Base-by-base conservation (phyloP, 2,888 invertebrate species). In the Lepidocyrtinus sp. region DNA sequence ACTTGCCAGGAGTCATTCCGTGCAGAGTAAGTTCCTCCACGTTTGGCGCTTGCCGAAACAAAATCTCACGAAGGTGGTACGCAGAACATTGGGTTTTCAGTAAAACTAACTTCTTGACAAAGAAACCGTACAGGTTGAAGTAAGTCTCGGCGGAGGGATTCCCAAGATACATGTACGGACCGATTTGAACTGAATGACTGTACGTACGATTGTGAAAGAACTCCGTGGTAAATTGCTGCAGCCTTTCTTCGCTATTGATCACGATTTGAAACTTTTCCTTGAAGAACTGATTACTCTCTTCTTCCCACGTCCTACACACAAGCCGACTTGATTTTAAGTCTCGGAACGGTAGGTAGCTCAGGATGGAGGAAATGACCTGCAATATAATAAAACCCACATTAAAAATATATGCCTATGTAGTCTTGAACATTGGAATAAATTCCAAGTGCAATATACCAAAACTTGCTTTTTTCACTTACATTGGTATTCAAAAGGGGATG, bases 161-260 rank as follows among this genome's bases (percentile, higher is more conserved):
- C 27, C 82, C 80, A 61, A 84, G 55, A 55, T 81, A 84, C 83
- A 84, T 82, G 71, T 77, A 84, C 69, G 83, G 83, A 17, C 83
- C 83, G 21, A 84, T 67, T 69, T 84, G 83, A 71, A 84, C 77
- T 19, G 77, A 74, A 21, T 77, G 80, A 68, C 77, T 82, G 68
- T 82, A 82, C n/a, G 74, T 81, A 22, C 83, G 80, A 46, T 84
- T 77, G 22, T 80, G 76, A 65, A 80, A 81, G 71, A 84, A 84
- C 68, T 82, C 80, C 25, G 63, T 45, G 25, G 81, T 75, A 62
- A 82, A 84, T 61, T 65, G 67, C 24, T 74, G 70, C 68, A 84
- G 70, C 62, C 73, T 70, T 2, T 82, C 77, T 24, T 84, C 83
- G 63, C 80, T 82, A 25, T 75, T 78, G 50, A 84, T 81, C 21